These are phyloP conservation scores for Eristalis intricaria DNA, from an alignment of 2,888 invertebrate genomes.

Conservation along the genomic window DNA sequence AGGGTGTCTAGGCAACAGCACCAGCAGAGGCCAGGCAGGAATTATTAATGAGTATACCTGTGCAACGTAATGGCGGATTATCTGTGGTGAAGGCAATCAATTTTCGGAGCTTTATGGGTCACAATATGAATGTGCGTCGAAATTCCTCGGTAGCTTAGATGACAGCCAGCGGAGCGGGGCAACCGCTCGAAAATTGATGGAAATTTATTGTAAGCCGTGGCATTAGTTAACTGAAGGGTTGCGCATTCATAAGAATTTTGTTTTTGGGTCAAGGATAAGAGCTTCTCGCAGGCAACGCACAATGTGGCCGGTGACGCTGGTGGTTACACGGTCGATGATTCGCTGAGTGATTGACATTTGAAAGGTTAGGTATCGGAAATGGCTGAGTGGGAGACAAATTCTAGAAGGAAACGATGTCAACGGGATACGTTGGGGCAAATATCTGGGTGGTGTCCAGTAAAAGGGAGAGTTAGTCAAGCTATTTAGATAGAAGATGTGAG, in stretches of 20 bases:
- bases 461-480: no score
- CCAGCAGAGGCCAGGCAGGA: conserved; percentile 3
- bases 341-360: not conserved
- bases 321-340: not conserved
- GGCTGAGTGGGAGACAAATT: not conserved
- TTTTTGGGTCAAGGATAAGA: conserved; percentile 10
- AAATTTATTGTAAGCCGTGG: conserved; percentile 53
- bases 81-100: conserved; percentile 52
- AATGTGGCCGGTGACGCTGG: not conserved
- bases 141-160: conserved; percentile 51
- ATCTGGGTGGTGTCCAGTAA: not conserved
- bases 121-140: conserved; percentile 43
- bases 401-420: not conserved
- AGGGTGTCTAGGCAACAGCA: not conserved
- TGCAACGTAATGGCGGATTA: conserved; percentile 54
- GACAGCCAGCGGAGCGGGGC: not conserved
- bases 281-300: not conserved
- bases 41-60: conserved; percentile 44
- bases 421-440: no score
- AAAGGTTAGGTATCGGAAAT: not conserved
- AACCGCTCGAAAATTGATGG: conserved; percentile 46
- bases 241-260: not conserved
- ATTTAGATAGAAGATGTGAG: no score
- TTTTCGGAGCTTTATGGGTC: conserved; percentile 60
- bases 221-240: conserved; percentile 33